Conservation (phyloP, 2,113 vertebrate genomes). For the Cheilinus undulatus region DNA sequence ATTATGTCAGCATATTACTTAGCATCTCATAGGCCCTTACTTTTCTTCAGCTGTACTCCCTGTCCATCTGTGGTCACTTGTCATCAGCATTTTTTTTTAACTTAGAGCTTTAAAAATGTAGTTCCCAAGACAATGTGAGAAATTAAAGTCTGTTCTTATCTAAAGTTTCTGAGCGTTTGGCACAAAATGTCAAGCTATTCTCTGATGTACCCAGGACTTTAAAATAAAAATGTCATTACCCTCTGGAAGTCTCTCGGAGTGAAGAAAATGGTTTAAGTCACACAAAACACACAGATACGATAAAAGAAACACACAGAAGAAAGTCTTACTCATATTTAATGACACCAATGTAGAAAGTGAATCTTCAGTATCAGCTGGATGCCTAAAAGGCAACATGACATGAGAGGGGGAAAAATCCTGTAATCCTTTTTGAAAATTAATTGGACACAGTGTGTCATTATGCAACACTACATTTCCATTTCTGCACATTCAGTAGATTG, state of each 20-base stretch:
- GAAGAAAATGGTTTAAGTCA: neutral
- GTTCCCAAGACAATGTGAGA: too few species aligned
- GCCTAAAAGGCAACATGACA: slow-evolving; percentile 3
- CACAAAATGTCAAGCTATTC: too few species aligned
- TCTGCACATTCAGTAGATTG: slow-evolving; percentile 13
- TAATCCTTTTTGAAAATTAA: slow-evolving; percentile 24
- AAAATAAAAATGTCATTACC: neutral
- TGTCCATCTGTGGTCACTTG: too few species aligned
- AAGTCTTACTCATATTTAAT: neutral
- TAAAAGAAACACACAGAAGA: neutral
- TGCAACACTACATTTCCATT: slow-evolving; percentile 18
- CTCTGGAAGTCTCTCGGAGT: neutral
- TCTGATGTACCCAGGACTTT: too few species aligned
- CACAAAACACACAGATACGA: neutral
- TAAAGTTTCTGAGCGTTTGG: neutral
- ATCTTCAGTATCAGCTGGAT: slow-evolving; percentile 1
- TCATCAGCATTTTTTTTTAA: too few species aligned
- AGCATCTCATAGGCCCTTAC: too few species aligned
- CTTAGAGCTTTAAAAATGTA: too few species aligned
- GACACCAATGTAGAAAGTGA: neutral
- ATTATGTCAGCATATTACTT: too few species aligned
- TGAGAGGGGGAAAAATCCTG: neutral
- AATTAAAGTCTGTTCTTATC: too few species aligned
- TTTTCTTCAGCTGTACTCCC: too few species aligned
- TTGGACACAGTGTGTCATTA: slow-evolving; percentile 19